phyloP scores from a whole-genome alignment of 92 coral and sea anemone species.

The Actinernus sp. region DNA sequence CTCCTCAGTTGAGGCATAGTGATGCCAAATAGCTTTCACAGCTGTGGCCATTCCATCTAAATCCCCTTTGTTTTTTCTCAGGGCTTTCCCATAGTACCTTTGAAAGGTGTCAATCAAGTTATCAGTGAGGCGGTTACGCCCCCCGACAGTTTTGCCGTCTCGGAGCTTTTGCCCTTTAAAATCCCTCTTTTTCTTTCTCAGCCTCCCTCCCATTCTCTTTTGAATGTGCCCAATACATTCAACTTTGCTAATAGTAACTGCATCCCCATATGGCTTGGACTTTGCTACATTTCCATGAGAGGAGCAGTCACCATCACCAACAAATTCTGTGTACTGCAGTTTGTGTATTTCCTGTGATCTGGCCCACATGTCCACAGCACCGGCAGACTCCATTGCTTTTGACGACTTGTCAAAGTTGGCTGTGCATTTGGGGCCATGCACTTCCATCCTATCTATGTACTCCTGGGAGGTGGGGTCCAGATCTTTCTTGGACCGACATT shows the following conservation, averaged over 20 bases:
- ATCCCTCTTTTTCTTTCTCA: slow-evolving; percentile 32
- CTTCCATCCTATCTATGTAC: slow-evolving; percentile 37
- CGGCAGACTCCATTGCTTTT: slow-evolving; percentile 60
- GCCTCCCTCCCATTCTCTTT: slow-evolving; percentile 55
- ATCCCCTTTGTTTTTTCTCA: slow-evolving; percentile 24
- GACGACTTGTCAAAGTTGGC: slow-evolving; percentile 37
- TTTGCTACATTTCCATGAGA: slow-evolving; percentile 35
- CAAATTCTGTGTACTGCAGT: slow-evolving; percentile 40
- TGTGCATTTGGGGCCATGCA: slow-evolving; percentile 38
- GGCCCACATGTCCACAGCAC: slow-evolving; percentile 46
- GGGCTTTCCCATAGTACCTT: slow-evolving; percentile 43
- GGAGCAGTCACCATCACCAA: slow-evolving; percentile 61
- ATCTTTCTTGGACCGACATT: slow-evolving; percentile 34
- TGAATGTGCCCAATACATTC: slow-evolving; percentile 58
- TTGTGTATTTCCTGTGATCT: slow-evolving; percentile 18
- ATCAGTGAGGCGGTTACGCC: slow-evolving; percentile 52
- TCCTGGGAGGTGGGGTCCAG: slow-evolving; percentile 47
- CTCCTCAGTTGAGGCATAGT: slow-evolving; percentile 29
- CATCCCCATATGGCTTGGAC: slow-evolving; percentile 38
- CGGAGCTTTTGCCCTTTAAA: slow-evolving; percentile 38
- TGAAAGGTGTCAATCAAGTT: slow-evolving; percentile 51
- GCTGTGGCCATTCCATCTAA: slow-evolving; percentile 28
- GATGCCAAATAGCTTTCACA: slow-evolving; percentile 43
- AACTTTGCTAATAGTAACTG: slow-evolving; percentile 26
- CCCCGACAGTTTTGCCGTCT: slow-evolving; percentile 53